A percentile compares a stretch with the other conserved stretches of the same genome.
phyloP scores from a whole-genome alignment of 1,140 invertebrate species.

The Bicyclus anynana region DNA sequence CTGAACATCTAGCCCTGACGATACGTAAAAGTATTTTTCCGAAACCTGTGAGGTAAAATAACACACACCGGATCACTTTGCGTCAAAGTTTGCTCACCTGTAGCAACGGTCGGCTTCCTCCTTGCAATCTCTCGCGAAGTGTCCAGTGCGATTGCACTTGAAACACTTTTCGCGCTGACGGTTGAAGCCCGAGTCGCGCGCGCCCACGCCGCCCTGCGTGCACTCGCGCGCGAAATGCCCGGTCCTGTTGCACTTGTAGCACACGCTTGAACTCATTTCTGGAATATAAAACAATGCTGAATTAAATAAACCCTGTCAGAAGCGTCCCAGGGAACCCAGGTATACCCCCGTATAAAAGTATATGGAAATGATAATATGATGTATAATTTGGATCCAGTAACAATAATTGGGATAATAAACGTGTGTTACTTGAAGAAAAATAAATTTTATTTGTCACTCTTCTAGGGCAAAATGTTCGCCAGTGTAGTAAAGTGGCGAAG shows the following conservation, averaged over 20 bases:
- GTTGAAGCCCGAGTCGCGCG: conserved; percentile 79
- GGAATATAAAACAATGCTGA: conserved; percentile 26
- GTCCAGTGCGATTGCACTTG: conserved; percentile 96
- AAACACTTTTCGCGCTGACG: conserved; percentile 90
- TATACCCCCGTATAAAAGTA: too few relatives aligned
- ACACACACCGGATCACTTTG: neutral
- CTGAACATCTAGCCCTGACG: too few relatives aligned
- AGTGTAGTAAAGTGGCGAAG: too few relatives aligned
- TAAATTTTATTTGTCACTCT: too few relatives aligned
- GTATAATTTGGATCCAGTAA: too few relatives aligned
- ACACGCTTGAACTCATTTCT: conserved; percentile 86
- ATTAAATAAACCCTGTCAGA: neutral
- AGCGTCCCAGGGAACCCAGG: too few relatives aligned
- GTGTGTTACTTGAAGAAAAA: too few relatives aligned
- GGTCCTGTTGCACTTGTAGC: conserved; percentile 93
- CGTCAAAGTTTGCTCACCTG: conserved; percentile 64
- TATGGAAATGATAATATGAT: too few relatives aligned
- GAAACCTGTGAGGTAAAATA: too few relatives aligned
- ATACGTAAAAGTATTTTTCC: too few relatives aligned
- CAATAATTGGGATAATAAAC: too few relatives aligned
- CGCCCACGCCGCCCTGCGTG: conserved; percentile 80
- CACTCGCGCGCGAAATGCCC: conserved; percentile 93
- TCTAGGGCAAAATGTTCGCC: too few relatives aligned
- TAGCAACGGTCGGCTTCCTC: conserved; percentile 92
- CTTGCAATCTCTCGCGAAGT: conserved; percentile 95